Evolutionary conservation across 2,888 invertebrate genomes (phyloP), one percentile per base, ranked within the genome.

Genomic region (Philereme vetulata): DNA sequence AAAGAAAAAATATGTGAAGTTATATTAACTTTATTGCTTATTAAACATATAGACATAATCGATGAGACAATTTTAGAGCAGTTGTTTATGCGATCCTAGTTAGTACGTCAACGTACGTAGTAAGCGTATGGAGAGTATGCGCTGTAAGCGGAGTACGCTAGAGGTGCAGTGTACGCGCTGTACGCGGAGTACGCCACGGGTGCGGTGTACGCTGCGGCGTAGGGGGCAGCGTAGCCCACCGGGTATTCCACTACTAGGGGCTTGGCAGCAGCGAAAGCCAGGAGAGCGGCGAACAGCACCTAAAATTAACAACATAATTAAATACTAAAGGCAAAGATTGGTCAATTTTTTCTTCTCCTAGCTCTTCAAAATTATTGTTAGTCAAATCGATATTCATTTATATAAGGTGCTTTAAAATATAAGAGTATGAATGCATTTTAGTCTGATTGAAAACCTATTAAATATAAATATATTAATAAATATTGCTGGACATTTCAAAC

Each of bases 201-300:
- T 3, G 93, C 89, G 4, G 91, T 84, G 72, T 93, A 93, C n/a
- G 93, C 91, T 11, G 92, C 85, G 49, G 84, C 85, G 69, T 92
- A 84, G 56, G 93, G 88, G 0, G 85, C 75, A 45, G 93, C 90
- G 69, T 93, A 89, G 1, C 84, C 85, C 67, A 85, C 78, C 0
- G 88, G 88, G 65, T 85, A 89, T 64, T 86, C 85, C 65, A 80
- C 76, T 58, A 86, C 79, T 56, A 88, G 63, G 40, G 93, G 93
- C 79, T 92, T 91, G 44, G 94, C 93, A 55, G 87, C 78, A 49
- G 90, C 92, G 60, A 93, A 82, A 71, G 93, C 93, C 86, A 94
- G 73, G 43, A 94, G 77, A 77, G 92, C 91, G 67, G 88, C 86
- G 76, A 94, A 85, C 70, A 94, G 56, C 50, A 88, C 62, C 88